These are phyloP conservation scores for Megalonaias nervosa DNA, from an alignment of 1,140 invertebrate species.

Conservation along the genomic window DNA sequence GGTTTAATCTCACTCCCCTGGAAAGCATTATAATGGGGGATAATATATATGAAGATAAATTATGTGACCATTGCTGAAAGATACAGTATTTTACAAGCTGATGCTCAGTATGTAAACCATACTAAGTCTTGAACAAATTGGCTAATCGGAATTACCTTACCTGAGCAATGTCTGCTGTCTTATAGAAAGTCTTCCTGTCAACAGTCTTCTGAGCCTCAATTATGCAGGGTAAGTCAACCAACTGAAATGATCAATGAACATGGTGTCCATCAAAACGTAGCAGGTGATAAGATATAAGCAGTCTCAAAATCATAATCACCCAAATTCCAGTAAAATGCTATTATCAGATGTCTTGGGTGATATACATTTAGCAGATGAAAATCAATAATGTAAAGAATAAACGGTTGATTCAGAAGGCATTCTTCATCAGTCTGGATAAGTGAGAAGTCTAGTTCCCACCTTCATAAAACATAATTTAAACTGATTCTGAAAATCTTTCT, in stretches of 20 bases:
- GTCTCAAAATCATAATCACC: too few species aligned
- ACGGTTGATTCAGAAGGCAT: neutral
- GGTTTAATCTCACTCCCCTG: too few species aligned
- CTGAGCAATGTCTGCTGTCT: conserved; percentile 97
- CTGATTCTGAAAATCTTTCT: too few species aligned
- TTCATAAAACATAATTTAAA: too few species aligned
- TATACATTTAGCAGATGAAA: neutral
- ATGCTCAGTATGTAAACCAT: too few species aligned
- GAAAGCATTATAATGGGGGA: too few species aligned
- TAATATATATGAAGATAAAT: too few species aligned
- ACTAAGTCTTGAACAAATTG: neutral
- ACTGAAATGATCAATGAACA: conserved; percentile 70
- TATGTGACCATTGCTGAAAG: too few species aligned
- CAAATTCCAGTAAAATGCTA: neutral
- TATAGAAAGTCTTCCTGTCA: conserved; percentile 96
- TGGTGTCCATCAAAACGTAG: neutral
- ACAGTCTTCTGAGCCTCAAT: conserved; percentile 96
- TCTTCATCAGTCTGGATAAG: neutral
- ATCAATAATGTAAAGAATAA: neutral
- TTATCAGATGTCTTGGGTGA: neutral
- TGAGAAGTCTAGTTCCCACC: neutral
- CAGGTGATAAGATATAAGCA: neutral
- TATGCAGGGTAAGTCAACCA: conserved; percentile 94
- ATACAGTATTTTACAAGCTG: too few species aligned
- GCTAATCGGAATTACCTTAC: conserved; percentile 70